phyloP scores from a whole-genome alignment of 2,888 invertebrate species.

The Catocala fraxini region DNA sequence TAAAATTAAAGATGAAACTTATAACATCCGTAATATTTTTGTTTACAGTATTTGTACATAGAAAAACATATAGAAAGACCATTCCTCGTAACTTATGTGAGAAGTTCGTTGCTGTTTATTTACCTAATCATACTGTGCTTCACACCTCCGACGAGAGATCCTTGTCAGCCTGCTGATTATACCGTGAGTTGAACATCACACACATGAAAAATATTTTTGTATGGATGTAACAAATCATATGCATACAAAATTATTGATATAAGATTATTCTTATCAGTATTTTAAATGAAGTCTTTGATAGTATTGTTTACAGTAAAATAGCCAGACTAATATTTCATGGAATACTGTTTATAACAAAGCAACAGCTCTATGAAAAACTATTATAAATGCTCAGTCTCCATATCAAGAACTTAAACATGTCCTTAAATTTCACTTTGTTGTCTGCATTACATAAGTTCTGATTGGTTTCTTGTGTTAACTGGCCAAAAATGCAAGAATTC shows the following conservation, averaged over 20 bases:
- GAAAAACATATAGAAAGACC: constrained; percentile 96
- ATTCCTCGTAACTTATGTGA: constrained; percentile 98
- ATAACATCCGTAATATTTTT: constrained; percentile 42
- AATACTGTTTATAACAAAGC: background rate
- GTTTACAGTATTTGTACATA: constrained; percentile 93
- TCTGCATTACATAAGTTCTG: no score
- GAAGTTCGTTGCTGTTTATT: constrained; percentile 97
- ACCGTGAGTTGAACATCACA: constrained; percentile 85
- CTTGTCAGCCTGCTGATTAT: constrained; percentile 92
- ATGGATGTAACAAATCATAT: no score
- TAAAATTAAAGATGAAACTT: background rate
- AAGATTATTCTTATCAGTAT: constrained; percentile 3
- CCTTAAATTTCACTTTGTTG: no score
- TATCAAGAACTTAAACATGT: no score
- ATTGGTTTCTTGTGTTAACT: no score
- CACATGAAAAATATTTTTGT: no score
- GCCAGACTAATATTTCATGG: background rate
- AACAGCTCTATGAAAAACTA: background rate
- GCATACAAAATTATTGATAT: background rate
- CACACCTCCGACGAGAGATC: constrained; percentile 96
- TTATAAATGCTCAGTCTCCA: background rate
- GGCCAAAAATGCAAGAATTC: no score
- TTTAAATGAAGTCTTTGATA: background rate
- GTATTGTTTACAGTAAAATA: background rate
- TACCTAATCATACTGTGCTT: constrained; percentile 96